Base-by-base conservation (phyloP, 2,797 vertebrate species). In the Enteromius fasciolatus region DNA sequence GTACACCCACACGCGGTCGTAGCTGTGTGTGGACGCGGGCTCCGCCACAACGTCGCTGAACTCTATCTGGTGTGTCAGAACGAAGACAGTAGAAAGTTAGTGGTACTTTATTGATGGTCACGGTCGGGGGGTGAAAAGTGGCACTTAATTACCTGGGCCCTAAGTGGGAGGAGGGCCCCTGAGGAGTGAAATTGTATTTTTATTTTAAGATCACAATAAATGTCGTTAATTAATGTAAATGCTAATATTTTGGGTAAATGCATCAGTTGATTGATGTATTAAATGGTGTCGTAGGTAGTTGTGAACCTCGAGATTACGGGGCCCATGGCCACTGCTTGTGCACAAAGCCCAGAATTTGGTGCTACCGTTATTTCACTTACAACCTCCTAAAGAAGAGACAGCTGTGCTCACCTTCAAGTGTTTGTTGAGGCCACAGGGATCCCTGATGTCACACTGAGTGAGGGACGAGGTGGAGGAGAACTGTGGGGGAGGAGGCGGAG, bases 11-110 rank as follows among this genome's bases (percentile, higher is more conserved):
- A 95, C 93, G 3, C 81, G 85, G 83, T 95, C 94, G 1, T 91
- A 90, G 81, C 93, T 95, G 28, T 85, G 94, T 36, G 91, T 89
- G 4, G 91, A 86, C 2, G 81, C 59, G 0, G 94, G 94, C 82
- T 95, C 95, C 0, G 93, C 94, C 79, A 96, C 88, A 18, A 96
- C 91, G 0, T 95, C 93, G 3, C 91, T 93, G 76, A 95, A 95
- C 74, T 95, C 94, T 78, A 95, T 91, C 95, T 96, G 66, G 44
- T 31, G 44, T 12, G 25, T 59, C 17, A 75, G 4, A n/a, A 9
- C 80, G n/a, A 20, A 67, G 8, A 7, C 3, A 74, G 41, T 11
- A 41, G 41, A 41, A n/a, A n/a, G 46, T 66, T 41, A n/a, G 9
- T 11, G 20, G 4, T 4, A 52, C 28, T 57, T 18, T 66, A 33